Evolutionary conservation across 1,140 invertebrate genomes (phyloP).

Genomic region (Aphelenchoides avenae): DNA sequence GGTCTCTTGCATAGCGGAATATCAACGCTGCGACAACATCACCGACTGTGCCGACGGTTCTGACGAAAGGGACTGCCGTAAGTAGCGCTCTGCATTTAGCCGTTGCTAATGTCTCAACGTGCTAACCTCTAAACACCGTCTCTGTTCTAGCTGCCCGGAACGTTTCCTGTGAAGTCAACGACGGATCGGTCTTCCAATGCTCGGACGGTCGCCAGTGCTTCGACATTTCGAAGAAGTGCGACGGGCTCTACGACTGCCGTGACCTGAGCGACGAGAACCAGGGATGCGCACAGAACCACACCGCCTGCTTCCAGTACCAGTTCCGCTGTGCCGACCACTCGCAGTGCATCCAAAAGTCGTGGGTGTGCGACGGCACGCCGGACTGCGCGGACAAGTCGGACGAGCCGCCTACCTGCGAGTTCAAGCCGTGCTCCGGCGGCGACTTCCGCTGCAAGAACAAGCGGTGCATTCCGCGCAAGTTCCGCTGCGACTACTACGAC

Average conservation of each 20-base stretch:
- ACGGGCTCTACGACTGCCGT: slow-evolving; percentile 75
- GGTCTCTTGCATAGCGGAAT: slow-evolving; percentile 72
- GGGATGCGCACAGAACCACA: slow-evolving; percentile 65
- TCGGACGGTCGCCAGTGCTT: slow-evolving; percentile 67
- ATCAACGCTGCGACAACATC: slow-evolving; percentile 76
- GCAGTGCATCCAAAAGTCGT: slow-evolving; percentile 71
- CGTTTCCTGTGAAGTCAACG: slow-evolving; percentile 48
- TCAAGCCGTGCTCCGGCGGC: slow-evolving; percentile 78
- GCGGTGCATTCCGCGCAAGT: slow-evolving; percentile 76
- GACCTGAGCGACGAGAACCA: slow-evolving; percentile 78
- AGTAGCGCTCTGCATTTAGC: slow-evolving; percentile 58
- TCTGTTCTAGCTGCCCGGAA: slow-evolving; percentile 34
- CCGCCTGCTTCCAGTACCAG: slow-evolving; percentile 76
- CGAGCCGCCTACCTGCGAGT: slow-evolving; percentile 75
- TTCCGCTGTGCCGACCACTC: slow-evolving; percentile 70
- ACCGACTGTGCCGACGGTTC: slow-evolving; percentile 88
- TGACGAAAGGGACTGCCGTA: slow-evolving; percentile 86
- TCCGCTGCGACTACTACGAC: slow-evolving; percentile 63
- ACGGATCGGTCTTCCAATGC: slow-evolving; percentile 65
- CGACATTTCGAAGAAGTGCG: slow-evolving; percentile 77
- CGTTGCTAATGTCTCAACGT: background rate
- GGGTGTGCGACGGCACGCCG: slow-evolving; percentile 49
- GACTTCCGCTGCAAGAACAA: slow-evolving; percentile 85
- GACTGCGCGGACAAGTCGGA: slow-evolving; percentile 73
- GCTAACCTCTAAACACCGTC: too few relatives aligned